Evolutionary conservation across 2,113 vertebrate genomes (phyloP), one percentile per base, ranked within the genome.

Genomic region (Perca schrenkii): DNA sequence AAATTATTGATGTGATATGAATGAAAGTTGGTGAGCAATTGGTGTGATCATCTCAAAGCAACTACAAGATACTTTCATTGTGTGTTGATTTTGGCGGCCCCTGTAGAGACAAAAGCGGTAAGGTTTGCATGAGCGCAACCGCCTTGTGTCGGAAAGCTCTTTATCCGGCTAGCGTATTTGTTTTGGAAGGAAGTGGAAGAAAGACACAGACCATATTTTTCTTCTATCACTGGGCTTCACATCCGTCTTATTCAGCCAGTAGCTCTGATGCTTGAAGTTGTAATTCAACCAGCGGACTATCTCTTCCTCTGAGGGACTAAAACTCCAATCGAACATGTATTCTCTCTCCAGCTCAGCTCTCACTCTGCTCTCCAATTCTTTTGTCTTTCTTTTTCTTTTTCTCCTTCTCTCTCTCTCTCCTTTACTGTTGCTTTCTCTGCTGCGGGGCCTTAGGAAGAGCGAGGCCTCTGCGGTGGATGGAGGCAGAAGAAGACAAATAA

Each of bases 401-500:
- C 31, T 58, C 67, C 40, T 61, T 43, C 31, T 34, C 31, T 34
- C 31, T 61, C 31, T 61, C 17, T 53, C 28, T 31, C 21, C 40
- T 61, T 58, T 13, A 57, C 14, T 60, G 3, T 61, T 31, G 3
- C 19, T 65, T 14, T 47, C 64, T 73, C 25, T 28, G 80, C 80
- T 72, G 65, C 70, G 73, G 80, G 79, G 83, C 83, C 72, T 73
- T 75, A 79, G 83, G 83, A 83, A 40, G 8, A 40, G 8, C 8
- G 57, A 78, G 70, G 71, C 74, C 78, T 89, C 66, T 52, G 68
- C 46, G 66, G 69, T 72, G 70, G 87, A 82, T 58, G 80, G 61
- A 88, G 78, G 82, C 86, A 90, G 86, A 86, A 92, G 88, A 92
- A 93, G 88, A 92, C 89, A 94, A 92, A 93, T 92, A 92, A 91